Base-by-base conservation (phyloP, 2,113 vertebrate species). In the Cercopithecus mona region DNA sequence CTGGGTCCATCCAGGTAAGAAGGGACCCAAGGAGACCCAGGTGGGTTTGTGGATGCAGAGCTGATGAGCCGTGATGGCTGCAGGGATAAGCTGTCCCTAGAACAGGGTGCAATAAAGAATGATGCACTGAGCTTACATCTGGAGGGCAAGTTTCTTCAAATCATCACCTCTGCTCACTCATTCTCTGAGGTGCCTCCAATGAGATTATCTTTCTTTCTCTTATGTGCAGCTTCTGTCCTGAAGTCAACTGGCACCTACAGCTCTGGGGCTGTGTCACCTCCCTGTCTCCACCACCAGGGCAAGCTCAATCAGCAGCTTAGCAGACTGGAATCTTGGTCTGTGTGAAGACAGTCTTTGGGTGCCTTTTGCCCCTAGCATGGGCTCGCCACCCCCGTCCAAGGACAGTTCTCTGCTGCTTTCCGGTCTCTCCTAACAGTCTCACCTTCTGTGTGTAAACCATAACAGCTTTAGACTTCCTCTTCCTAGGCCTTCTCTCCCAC, bases 51-150 rank as follows among this genome's bases (percentile, higher is more conserved):
- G 57, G 43, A 55, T 55, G 16, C 55, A 20, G 38, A 66, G 43
- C 30, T 78, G 45, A 32, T 16, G 78, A 88, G 6, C 27, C n/a
- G 17, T 5, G 32, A 4, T 1, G 18, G 38, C 84, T 22, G 17
- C 52, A 61, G 48, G 59, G 45, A 59, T 11, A 25, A 80, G 32
- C 18, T 25, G 35, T 38, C 66, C 57, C 68, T 43, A 16, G 50
- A 70, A 70, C 0, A 16, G 16, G 79, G 3, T 5, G 8, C 2
- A 20, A 3, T 4, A 2, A 40, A 16, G 8, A 95, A 68, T 12
- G n/a, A 4, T 0, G 22, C 0, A 6, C 35, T 52, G n/a, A 50
- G n/a, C 10, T 35, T 43, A 20, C 18, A 6, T 78, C n/a, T 2
- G 4, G 35, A 30, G 68, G 50, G 0, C 30, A 32, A 48, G 38